These are phyloP conservation scores for Leptarthrus brevirostris DNA, from an alignment of 2,888 invertebrate genomes.

Conservation along the genomic window DNA sequence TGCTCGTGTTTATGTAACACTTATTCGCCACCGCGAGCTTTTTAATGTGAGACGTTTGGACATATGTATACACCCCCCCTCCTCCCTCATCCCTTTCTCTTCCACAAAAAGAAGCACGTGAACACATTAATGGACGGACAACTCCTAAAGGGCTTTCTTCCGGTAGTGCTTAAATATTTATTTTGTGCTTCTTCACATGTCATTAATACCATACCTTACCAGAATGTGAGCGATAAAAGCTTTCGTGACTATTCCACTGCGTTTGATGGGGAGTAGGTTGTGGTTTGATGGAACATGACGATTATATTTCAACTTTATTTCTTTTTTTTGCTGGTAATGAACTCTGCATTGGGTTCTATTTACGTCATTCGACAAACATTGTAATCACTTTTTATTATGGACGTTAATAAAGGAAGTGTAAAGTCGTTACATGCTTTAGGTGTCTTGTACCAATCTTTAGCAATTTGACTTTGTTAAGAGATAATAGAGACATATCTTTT, in stretches of 20 bases:
- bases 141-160: not conserved
- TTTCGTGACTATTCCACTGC: not conserved
- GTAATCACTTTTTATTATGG: too few relatives aligned
- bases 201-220: not conserved
- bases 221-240: not conserved
- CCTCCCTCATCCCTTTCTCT: too few relatives aligned
- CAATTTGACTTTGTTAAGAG: too few relatives aligned
- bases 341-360: slow-evolving; percentile 5
- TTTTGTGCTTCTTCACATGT: not conserved
- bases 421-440: too few relatives aligned
- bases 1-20: not conserved
- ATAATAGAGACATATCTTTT: too few relatives aligned
- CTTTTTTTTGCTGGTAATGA: slow-evolving; percentile 13
- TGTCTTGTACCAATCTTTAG: too few relatives aligned
- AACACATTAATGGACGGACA: not conserved
- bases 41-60: not conserved
- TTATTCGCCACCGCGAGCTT: not conserved
- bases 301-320: not conserved
- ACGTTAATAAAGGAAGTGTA: too few relatives aligned
- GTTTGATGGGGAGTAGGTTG: not conserved
- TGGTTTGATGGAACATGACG: not conserved
- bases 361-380: not conserved
- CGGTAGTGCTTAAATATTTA: slow-evolving; percentile 22
- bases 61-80: too few relatives aligned
- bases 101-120: not conserved